phyloP scores from a whole-genome alignment of 2,888 invertebrate genomes.

The Aphidoletes aphidimyza region DNA sequence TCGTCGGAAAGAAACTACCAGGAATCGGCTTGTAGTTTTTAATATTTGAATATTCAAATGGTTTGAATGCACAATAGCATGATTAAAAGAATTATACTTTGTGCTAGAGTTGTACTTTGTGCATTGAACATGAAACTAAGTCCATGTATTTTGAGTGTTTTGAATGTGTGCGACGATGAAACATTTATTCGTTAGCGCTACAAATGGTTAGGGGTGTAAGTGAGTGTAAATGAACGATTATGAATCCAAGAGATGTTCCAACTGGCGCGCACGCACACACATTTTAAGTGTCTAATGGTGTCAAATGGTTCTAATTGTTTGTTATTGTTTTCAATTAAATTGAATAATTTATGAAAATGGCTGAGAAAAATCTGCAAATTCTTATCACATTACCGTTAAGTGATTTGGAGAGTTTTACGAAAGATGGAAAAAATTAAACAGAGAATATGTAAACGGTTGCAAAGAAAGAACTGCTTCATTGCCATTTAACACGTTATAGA shows the following conservation, averaged over 20 bases:
- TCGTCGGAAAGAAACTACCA: not conserved
- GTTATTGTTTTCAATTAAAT: constrained; percentile 39
- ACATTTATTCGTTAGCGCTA: no score
- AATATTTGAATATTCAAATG: not conserved
- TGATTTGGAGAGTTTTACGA: not conserved
- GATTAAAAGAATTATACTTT: constrained; percentile 39
- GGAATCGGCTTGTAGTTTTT: not conserved
- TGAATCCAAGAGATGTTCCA: not conserved
- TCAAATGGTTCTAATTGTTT: constrained; percentile 20
- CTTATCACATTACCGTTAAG: not conserved
- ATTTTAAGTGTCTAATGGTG: not conserved
- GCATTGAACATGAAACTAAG: not conserved
- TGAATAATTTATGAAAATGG: constrained; percentile 33
- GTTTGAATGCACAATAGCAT: not conserved
- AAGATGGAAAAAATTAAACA: not conserved
- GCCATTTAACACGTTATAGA: constrained; percentile 34
- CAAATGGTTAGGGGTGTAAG: no score
- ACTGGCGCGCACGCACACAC: not conserved
- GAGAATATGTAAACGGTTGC: not conserved
- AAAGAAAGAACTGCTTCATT: not conserved
- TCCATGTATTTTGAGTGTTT: not conserved
- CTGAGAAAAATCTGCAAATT: constrained; percentile 22
- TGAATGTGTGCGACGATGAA: not conserved
- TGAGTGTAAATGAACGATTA: not conserved
- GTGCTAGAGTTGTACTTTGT: no score